phyloP scores from a whole-genome alignment of 2,113 vertebrate species.

The Corythornis vintsioides region DNA sequence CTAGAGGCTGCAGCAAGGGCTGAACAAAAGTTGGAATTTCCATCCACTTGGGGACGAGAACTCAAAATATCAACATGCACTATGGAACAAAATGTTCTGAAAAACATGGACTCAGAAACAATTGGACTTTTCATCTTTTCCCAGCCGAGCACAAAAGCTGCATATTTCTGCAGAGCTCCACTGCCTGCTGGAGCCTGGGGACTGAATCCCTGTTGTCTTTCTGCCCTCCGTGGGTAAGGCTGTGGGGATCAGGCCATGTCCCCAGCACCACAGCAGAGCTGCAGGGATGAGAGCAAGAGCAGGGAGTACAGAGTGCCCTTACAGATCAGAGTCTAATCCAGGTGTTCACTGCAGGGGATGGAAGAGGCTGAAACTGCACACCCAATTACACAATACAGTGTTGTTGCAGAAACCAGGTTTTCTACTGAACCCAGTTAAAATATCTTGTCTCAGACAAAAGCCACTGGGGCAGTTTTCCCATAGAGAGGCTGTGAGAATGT shows the following conservation, averaged over 20 bases:
- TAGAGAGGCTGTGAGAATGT: neutral
- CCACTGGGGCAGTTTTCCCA: neutral
- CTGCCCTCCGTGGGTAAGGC: neutral
- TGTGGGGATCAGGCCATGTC: accelerated
- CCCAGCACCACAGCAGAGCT: accelerated
- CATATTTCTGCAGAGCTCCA: neutral
- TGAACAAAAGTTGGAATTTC: neutral
- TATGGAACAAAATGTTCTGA: neutral
- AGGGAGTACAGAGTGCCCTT: accelerated
- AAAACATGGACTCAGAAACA: neutral
- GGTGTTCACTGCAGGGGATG: neutral
- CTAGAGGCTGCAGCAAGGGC: neutral
- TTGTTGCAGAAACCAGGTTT: neutral
- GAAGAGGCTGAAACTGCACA: neutral
- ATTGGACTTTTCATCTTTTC: neutral
- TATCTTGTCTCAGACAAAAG: neutral
- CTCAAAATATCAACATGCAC: neutral
- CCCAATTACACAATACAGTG: neutral
- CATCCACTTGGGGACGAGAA: neutral
- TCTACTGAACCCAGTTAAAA: neutral
- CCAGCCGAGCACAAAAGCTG: neutral
- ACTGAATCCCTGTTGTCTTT: neutral
- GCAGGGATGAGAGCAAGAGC: accelerated
- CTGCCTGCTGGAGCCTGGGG: neutral
- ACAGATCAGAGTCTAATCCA: accelerated